These are phyloP conservation scores for Drosophila lacteicornis DNA, from an alignment of 1,140 invertebrate genomes.

Conservation along the genomic window DNA sequence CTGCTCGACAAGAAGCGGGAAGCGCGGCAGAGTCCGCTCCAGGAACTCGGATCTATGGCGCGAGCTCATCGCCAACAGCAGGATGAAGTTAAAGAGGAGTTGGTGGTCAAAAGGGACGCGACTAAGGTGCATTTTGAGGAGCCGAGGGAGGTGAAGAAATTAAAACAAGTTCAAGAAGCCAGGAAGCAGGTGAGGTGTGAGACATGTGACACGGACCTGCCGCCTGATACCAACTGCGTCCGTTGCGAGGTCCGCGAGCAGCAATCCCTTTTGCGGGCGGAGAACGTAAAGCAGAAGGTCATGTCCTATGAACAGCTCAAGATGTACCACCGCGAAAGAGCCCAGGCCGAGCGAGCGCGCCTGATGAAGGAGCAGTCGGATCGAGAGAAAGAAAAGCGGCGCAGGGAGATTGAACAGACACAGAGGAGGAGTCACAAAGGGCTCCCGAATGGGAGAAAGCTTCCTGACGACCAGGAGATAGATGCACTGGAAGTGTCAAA, in stretches of 20 bases:
- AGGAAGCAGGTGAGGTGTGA: neutral
- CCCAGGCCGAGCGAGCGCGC: neutral
- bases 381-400: too few species aligned
- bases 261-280: neutral
- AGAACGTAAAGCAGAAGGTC: neutral
- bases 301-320: constrained; percentile 4
- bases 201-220: too few species aligned
- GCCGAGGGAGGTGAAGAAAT: too few species aligned
- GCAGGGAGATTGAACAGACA: too few species aligned
- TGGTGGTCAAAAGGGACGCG: too few species aligned
- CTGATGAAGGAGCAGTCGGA: neutral
- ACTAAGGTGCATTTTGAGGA: neutral
- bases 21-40: neutral
- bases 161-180: neutral
- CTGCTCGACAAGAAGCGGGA: constrained; percentile 6
- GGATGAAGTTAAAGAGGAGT: neutral
- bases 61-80: neutral
- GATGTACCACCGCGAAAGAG: neutral
- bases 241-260: neutral
- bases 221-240: neutral
- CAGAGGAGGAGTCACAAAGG: too few species aligned
- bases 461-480: too few species aligned
- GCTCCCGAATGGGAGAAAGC: neutral
- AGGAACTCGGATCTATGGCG: neutral
- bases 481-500: neutral